Base-by-base conservation (phyloP, 2,113 vertebrate species). In the Brachirus orientalis region DNA sequence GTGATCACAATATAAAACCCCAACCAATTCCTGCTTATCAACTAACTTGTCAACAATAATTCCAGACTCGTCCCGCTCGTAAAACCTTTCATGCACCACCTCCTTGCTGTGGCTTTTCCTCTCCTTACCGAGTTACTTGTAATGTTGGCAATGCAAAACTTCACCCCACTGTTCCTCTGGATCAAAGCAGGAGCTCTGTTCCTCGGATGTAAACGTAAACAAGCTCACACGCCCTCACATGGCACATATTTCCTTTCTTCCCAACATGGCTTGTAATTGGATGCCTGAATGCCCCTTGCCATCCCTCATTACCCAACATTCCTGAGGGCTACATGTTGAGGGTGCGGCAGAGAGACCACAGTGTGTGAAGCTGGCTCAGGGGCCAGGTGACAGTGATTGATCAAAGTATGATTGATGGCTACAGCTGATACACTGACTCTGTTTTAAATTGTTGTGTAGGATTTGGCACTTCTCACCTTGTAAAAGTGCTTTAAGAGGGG, bases 391-490 rank as follows among this genome's bases (percentile, higher is more conserved):
- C 90, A 88, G 77, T 90, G 92, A 91, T 88, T 89, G 87, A 94
- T 89, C 72, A 63, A 77, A 80, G 78, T 64, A 85, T 92, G 92
- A 93, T 84, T 86, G 89, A 93, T 89, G 86, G 84, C 80, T 92
- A 68, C 92, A 93, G 91, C 92, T 93, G 91, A 92, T 82, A 28
- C 22, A 33, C 72, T 73, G 51, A 86, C 87, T 92, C 88, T 68
- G 82, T 84, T 92, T 92, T 90, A 91, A 87, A 90, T 93, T 93
- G 89, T 90, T 89, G 83, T 6, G 28, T 88, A 54, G 77, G 78
- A 80, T 77, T 58, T 44, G 83, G 56, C 76, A 89, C 84, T 92
- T 94, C 83, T 89, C 93, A 92, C 92, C 92, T 93, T 94, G 90
- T 92, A 92, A 88, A 94, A 88, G 84, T 61, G 53, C 83, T 86